Percentiles rank a stretch among this genome's conserved stretches.
Evolutionary conservation across 2,888 invertebrate genomes (phyloP).

Genomic region (Bibio marci): DNA sequence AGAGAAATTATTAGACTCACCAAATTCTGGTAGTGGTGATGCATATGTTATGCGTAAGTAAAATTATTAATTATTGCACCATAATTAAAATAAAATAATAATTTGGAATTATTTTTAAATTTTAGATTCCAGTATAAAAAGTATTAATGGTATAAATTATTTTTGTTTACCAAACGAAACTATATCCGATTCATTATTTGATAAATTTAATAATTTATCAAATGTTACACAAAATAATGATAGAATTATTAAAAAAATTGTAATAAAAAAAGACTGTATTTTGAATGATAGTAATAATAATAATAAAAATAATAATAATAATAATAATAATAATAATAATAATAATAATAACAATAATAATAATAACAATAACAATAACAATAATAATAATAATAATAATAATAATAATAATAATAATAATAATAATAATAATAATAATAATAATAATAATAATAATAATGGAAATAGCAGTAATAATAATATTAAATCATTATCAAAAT

Average conservation of each 20-base stretch:
- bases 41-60: conserved; percentile 13
- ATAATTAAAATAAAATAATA: neutral
- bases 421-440: neutral
- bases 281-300: too few relatives aligned
- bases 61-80: neutral
- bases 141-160: conserved; percentile 8
- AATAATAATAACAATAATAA: neutral
- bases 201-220: conserved; percentile 53
- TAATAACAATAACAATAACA: neutral
- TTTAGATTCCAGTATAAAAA: conserved; percentile 12
- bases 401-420: neutral
- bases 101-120: neutral
- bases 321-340: neutral
- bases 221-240: conserved; percentile 18
- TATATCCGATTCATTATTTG: conserved; percentile 48
- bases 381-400: neutral
- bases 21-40: conserved; percentile 2
- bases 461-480: neutral
- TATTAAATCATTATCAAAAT: too few relatives aligned
- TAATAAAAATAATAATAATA: neutral
- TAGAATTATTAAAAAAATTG: conserved; percentile 11
- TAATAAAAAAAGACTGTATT: conserved; percentile 9
- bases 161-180: conserved; percentile 27
- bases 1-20: conserved; percentile 5
- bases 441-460: too few relatives aligned